Evolutionary conservation across 2,888 invertebrate species (phyloP).

Genomic region (Eilema sororculum): DNA sequence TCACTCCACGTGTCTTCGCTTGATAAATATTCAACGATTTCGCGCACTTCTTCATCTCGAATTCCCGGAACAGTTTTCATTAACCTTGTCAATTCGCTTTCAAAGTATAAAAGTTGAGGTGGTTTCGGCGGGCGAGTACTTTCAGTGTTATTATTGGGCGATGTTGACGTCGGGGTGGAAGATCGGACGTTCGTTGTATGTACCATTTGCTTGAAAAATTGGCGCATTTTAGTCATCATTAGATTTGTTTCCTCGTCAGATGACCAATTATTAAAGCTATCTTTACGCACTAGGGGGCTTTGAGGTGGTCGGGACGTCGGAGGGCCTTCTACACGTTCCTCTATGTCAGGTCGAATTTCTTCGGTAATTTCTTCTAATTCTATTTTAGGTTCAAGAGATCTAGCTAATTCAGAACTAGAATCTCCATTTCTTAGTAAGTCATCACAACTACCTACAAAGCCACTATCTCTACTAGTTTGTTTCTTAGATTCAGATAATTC

Average conservation of each 20-base stretch:
- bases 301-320: conserved; percentile 85
- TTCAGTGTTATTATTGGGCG: conserved; percentile 79
- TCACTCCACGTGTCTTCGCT: conserved; percentile 98
- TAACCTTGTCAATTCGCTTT: conserved; percentile 94
- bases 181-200: conserved; percentile 87
- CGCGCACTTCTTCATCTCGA: conserved; percentile 95
- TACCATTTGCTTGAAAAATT: conserved; percentile 97
- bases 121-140: conserved; percentile 91
- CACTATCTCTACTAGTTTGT: conserved; percentile 95
- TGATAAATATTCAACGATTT: conserved; percentile 96
- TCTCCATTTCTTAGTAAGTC: conserved; percentile 91
- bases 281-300: conserved; percentile 91
- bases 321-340: conserved; percentile 81
- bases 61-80: conserved; percentile 98
- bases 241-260: conserved; percentile 97
- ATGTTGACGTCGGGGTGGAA: conserved; percentile 83
- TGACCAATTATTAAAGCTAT: conserved; percentile 97
- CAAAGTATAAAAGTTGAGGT: conserved; percentile 95
- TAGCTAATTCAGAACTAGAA: conserved; percentile 83
- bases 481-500: conserved; percentile 90
- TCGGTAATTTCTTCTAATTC: conserved; percentile 88
- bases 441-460: conserved; percentile 95
- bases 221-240: conserved; percentile 98
- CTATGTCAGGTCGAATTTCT: conserved; percentile 86
- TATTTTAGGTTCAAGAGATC: conserved; percentile 84